Base-by-base conservation (phyloP, 2,797 vertebrate species). In the Thunnus albacares region DNA sequence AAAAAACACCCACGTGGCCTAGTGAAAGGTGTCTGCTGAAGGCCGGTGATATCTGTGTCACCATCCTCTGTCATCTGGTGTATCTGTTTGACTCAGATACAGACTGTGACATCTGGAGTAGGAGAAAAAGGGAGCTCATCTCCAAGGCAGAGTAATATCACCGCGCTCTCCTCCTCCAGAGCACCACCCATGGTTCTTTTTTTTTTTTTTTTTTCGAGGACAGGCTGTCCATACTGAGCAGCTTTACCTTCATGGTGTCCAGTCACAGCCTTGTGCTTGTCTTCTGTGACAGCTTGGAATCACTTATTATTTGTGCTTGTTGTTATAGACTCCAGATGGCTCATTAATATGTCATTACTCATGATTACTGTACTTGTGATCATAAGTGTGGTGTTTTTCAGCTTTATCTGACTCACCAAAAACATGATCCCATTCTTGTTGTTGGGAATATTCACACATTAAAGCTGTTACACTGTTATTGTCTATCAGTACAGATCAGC, bases 21-120 rank as follows among this genome's bases (percentile, higher is more conserved):
- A 77, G 75, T 67, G 74, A 80, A 47, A 51, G 73, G 79, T 41
- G 47, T 20, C 81, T 18, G 69, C 66, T 2, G 58, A 86, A 81
- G 76, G 80, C 65, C 57, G 35, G 62, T 7, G 76, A 66, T 72
- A 61, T 87, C 67, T 59, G 26, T 51, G 65, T 59, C 53, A 26
- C 77, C 57, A 67, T 72, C 55, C 8, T 2, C 71, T 80, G 80
- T 82, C 83, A 86, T 82, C 74, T 86, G 79, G 41, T 79, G 74
- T 43, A 58, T 86, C 77, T 62, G 59, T 76, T 84, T 64, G 53
- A 82, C 74, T 85, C 61, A 14, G 47, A 24, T 24, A 24, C 24
- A 77, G 55, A 52, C 22, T 1, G 33, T 84, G 81, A 90, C 87
- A 87, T 93, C 86, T 91, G 88, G 87, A 87, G 63, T 65, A 75